These are phyloP conservation scores for Lycaena phlaeas DNA, from an alignment of 2,888 invertebrate genomes.

Conservation along the genomic window DNA sequence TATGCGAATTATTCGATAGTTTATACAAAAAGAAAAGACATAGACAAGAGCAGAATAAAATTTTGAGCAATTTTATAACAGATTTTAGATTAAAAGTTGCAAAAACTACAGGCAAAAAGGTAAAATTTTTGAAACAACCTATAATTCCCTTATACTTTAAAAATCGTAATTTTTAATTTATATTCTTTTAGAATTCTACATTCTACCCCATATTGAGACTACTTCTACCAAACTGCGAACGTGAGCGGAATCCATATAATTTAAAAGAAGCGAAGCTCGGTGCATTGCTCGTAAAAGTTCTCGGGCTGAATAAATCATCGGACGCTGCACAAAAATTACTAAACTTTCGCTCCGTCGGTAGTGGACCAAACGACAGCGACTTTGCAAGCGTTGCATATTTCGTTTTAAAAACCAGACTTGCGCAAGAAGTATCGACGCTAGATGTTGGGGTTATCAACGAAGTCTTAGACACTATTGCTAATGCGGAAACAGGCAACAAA, in stretches of 20 bases:
- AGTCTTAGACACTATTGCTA: constrained; percentile 82
- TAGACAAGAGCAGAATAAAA: constrained; percentile 54
- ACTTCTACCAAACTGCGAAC: constrained; percentile 84
- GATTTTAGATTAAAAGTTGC: constrained; percentile 52
- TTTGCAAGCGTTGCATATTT: constrained; percentile 86
- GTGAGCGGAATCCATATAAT: constrained; percentile 86
- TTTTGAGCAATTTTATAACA: constrained; percentile 60
- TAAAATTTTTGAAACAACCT: constrained; percentile 27
- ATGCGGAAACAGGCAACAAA: constrained; percentile 75
- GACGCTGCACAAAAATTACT: constrained; percentile 50
- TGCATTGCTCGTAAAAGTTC: constrained; percentile 80
- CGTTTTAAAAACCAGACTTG: constrained; percentile 75
- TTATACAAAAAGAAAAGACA: constrained; percentile 57
- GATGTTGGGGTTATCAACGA: constrained; percentile 81
- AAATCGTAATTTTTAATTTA: background rate
- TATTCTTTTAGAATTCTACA: constrained; percentile 60
- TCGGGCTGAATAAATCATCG: constrained; percentile 79
- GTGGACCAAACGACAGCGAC: constrained; percentile 74
- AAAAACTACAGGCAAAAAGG: constrained; percentile 40
- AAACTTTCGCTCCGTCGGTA: constrained; percentile 57
- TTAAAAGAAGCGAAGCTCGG: constrained; percentile 85
- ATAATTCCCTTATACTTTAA: constrained; percentile 3
- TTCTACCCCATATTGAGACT: constrained; percentile 85
- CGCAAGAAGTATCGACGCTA: constrained; percentile 51
- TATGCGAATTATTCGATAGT: constrained; percentile 76